phyloP scores from a whole-genome alignment of 2,888 invertebrate genomes.

The Tipula helvola region DNA sequence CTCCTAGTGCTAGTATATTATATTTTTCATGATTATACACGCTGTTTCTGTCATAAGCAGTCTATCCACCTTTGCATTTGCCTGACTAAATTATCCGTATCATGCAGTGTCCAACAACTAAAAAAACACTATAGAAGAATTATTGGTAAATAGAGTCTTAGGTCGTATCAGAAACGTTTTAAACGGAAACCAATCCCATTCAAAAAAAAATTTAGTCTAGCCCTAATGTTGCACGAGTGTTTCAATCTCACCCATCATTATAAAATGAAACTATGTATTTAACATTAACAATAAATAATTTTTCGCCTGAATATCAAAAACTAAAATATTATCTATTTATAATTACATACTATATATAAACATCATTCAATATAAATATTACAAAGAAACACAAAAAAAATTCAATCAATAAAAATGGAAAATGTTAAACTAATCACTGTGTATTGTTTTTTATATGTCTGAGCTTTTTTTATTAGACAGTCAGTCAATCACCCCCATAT shows the following conservation, averaged over 20 bases:
- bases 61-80: too few relatives aligned
- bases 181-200: too few relatives aligned
- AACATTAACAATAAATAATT: neutral
- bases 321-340: neutral
- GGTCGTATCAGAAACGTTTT: too few relatives aligned
- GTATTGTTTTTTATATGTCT: neutral
- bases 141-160: too few relatives aligned
- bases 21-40: too few relatives aligned
- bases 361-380: neutral
- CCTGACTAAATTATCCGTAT: too few relatives aligned
- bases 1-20: too few relatives aligned
- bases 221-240: neutral
- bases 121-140: too few relatives aligned
- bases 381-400: neutral
- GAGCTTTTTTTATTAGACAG: neutral
- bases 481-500: neutral
- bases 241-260: neutral
- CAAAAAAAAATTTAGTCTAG: too few relatives aligned
- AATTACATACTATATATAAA: neutral
- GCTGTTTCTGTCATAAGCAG: too few relatives aligned
- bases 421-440: neutral
- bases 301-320: neutral
- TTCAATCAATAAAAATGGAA: neutral
- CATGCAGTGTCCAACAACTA: too few relatives aligned
- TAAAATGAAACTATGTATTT: neutral